These are phyloP conservation scores for Conus canariensis DNA, from an alignment of 2,888 invertebrate genomes.

Conservation along the genomic window DNA sequence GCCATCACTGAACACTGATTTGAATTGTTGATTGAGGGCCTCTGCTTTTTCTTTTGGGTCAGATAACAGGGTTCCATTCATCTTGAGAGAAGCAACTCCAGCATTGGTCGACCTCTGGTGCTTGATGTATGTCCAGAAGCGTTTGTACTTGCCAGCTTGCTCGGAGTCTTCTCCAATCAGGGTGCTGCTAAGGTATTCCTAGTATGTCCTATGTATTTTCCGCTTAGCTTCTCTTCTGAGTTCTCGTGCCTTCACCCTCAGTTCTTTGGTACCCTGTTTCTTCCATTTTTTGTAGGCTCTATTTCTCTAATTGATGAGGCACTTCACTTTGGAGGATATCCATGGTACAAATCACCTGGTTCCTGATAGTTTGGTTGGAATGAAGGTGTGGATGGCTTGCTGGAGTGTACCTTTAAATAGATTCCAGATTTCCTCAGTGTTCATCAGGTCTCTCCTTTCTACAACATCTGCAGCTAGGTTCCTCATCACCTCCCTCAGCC, in stretches of 20 bases:
- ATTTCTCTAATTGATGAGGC: neutral
- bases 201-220: neutral
- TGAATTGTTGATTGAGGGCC: neutral
- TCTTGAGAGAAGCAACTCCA: neutral
- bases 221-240: neutral
- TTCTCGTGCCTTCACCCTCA: neutral
- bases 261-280: neutral
- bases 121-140: conserved; percentile 11
- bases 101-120: neutral
- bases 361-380: neutral
- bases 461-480: too few relatives aligned
- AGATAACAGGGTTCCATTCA: neutral
- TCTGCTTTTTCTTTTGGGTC: conserved; percentile 15
- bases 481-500: neutral
- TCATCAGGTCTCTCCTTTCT: neutral
- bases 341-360: neutral
- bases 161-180: neutral
- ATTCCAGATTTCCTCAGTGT: neutral
- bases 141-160: neutral
- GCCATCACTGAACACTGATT: conserved; percentile 16
- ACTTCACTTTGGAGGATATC: neutral
- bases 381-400: neutral
- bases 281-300: conserved; percentile 15
- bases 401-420: neutral
- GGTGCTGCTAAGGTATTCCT: neutral